Evolutionary conservation across 2,888 invertebrate species (phyloP), one percentile per base, ranked within the genome.

Genomic region (Ophion ventricosus): DNA sequence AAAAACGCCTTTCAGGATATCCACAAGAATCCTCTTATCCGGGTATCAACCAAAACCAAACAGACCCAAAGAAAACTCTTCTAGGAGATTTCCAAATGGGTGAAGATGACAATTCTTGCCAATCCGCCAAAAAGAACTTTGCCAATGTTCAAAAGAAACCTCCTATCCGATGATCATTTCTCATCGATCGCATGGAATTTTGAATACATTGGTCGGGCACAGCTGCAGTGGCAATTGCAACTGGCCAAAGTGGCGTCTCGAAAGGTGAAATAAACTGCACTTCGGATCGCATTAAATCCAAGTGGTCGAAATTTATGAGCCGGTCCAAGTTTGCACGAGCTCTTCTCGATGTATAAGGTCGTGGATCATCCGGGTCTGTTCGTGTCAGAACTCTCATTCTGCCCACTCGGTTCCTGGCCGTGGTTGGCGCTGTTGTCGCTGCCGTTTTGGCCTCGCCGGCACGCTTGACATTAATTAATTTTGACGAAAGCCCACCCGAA

Each of bases 381-480:
- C 59, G 20, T 59, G 20, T 25, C 25, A 20, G 25, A 35, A 74
- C 49, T 43, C 20, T 43, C 14, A 54, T 23, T n/a, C 75, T 64
- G 61, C 23, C 29, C 29, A 35, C 64, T 76, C 23, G 66, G 20
- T 56, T 35, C 3, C n/a, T 43, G 40, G 11, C 57, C 14, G 26
- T 64, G 35, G 69, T 29, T 57, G 20, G 20, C 66, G 63, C 59
- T 73, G 56, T 35, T 74, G 73, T 57, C 56, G 81, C 73, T 67
- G 63, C 74, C 66, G 69, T 74, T 74, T 56, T 72, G 66, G 74
- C 69, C 64, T 54, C 29, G 67, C 63, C 63, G 79, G 74, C 76
- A 76, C 72, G 84, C 85, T 86, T 84, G 85, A 85, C 86, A 85
- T 85, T 87, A 87, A 87, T 87, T 87, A 87, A 87, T 87, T 87